Evolutionary conservation across 1,140 invertebrate genomes (phyloP), one percentile per base, ranked within the genome.

Genomic region (Pissodes strobi): DNA sequence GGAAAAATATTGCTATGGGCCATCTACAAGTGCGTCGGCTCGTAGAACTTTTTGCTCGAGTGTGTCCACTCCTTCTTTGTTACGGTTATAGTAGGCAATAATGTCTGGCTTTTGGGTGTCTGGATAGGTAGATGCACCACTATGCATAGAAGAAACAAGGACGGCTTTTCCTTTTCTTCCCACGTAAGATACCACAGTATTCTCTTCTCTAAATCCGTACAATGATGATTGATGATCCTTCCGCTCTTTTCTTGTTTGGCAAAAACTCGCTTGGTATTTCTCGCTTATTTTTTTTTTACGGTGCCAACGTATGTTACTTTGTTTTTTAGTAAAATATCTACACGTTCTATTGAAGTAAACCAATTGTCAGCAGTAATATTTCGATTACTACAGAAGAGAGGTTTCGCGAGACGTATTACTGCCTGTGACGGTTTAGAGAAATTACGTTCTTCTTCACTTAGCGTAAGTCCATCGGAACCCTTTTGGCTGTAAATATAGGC

Each of bases 301-400:
- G 74, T 70, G 23, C 69, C 73, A 53, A 74, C 58, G 43, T 66
- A 45, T 27, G 71, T 74, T 34, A 72, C 43, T 12, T 56, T 38
- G 19, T 65, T 70, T 25, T 69, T 56, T 15, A 13, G 68, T 75
- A 0, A 82, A 6, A 13, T 73, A 70, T 53, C 79, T 72, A n/a
- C 72, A 69, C 19, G 66, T 69, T 59, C 71, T n/a, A n/a, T n/a
- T n/a, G n/a, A n/a, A n/a, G n/a, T n/a, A n/a, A n/a, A n/a, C n/a
- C n/a, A n/a, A n/a, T n/a, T n/a, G n/a, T n/a, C n/a, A n/a, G n/a
- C n/a, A n/a, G n/a, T n/a, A n/a, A n/a, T n/a, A n/a, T n/a, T 39
- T 13, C 73, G 49, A 6, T 74, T n/a, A 15, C 68, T 59, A 8
- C 62, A 25, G 15, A 64, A 1, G 10, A 57, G 45, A n/a, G 53